Evolutionary conservation across 2,113 vertebrate species (phyloP), one percentile per base, ranked within the genome.

Genomic region (Notothenia coriiceps): DNA sequence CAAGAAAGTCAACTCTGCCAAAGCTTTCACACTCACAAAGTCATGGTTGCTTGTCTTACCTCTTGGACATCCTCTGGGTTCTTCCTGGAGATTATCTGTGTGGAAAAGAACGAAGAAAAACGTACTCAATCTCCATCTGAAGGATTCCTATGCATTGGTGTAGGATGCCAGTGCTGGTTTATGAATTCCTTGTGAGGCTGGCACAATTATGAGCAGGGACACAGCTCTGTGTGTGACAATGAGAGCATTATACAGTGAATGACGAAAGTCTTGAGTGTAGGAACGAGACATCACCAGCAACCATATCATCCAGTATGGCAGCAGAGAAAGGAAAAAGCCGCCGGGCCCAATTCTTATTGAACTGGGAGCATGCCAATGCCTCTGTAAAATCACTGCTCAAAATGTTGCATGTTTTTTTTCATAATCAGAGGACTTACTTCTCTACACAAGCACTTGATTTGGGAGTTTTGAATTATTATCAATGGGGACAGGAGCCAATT

Each of bases 11-110:
- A 33, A 35, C 2, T 46, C 10, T 44, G 14, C 14, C 17, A 8
- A 46, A 59, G 47, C 20, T 74, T 15, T 33, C 11, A 49, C 12
- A 71, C 46, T 61, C 8, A 74, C 18, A 29, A 6, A 64, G 11
- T 18, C 51, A 50, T 1, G 2, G 0, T 5, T n/a, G 6, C 3
- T 46, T 22, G 43, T 72, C 86, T 96, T 96, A 99, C 98, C 98
- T 99, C 98, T 94, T 98, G 97, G 83, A 99, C 97, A 89, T 99
- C 98, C 70, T 99, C 98, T 60, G 97, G 97, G 89, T 96, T 99
- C 94, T 95, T 98, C 86, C 98, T 96, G 72, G 98, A 99, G 93
- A 99, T 97, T 77, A 97, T 96, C 98, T 99, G 94, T 85, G 87
- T 91, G 90, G 86, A 71, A 67, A 83, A 44, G 3, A 78, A 84